Evolutionary conservation across 2,797 vertebrate genomes (phyloP), one percentile per base, ranked within the genome.

Genomic region (Calcarius lapponicus): DNA sequence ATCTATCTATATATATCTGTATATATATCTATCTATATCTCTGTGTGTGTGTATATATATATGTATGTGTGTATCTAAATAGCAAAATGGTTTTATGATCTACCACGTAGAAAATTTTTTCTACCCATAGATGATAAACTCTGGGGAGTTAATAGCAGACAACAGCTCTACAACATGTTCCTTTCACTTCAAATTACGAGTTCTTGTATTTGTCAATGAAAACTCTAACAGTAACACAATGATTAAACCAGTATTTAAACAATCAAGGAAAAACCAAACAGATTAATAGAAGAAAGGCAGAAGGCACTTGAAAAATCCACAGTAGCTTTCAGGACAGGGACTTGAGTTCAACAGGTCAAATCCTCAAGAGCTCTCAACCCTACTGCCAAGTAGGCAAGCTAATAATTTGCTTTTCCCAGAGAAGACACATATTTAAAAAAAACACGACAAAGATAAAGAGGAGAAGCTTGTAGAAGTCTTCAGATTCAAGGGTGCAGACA

Each of bases 111-210:
- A 45, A 73, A 43, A 2, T 16, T 19, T 26, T 86, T 74, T 58
- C 43, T 60, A 36, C 16, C 43, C 21, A 26, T 0, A 51, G n/a
- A 47, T 38, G 13, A 82, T 75, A 69, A 86, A 40, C 12, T 13
- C 62, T 9, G 48, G 25, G 21, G 21, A 91, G 28, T 20, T 48
- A 57, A 80, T 0, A 74, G 42, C 64, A 69, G 36, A 72, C 29
- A 53, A 67, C 45, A 58, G 1, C 17, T 32, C 51, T n/a, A 69
- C 31, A 84, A 32, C 15, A 64, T 0, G 0, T 4, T 85, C 13
- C 29, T 47, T 72, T 43, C 65, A 24, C 31, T 80, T 40, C 47
- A 64, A 40, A n/a, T 80, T 19, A 73, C 0, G 1, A 64, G 26
- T 53, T 74, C 24, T 29, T 48, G 26, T 24, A 62, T 71, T 67